Percentiles rank a stretch among this genome's conserved stretches.
phyloP scores from a whole-genome alignment of 2,888 invertebrate species.

The Gortyna flavago region DNA sequence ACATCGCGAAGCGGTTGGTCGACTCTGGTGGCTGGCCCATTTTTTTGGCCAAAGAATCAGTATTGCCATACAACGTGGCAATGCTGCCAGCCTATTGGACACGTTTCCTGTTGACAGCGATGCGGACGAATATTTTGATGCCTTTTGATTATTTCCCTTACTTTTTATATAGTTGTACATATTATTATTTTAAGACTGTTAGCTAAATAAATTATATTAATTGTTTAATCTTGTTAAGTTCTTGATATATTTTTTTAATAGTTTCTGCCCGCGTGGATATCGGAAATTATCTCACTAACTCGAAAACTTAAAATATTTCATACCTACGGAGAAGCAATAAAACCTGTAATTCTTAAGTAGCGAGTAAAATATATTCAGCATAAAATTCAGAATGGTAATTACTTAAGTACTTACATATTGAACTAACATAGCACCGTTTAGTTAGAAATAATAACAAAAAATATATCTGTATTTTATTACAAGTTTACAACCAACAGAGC shows the following conservation, averaged over 20 bases:
- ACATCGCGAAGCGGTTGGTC: too few relatives aligned
- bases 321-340: background rate
- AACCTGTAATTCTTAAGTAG: background rate
- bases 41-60: too few relatives aligned
- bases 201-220: too few relatives aligned
- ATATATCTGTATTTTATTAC: slow-evolving; percentile 28
- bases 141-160: too few relatives aligned
- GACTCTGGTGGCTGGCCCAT: too few relatives aligned
- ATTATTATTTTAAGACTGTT: too few relatives aligned
- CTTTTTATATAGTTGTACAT: too few relatives aligned
- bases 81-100: too few relatives aligned
- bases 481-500: background rate
- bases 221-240: background rate
- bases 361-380: slow-evolving; percentile 7
- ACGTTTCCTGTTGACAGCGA: too few relatives aligned
- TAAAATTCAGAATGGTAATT: slow-evolving; percentile 9
- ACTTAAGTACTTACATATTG: slow-evolving; percentile 14
- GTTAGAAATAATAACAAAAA: slow-evolving; percentile 9
- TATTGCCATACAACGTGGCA: too few relatives aligned
- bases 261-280: background rate
- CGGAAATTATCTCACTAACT: background rate
- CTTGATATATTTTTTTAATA: background rate
- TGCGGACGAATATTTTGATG: too few relatives aligned
- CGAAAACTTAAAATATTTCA: too few relatives aligned
- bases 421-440: slow-evolving; percentile 16